Base-by-base conservation (phyloP, 2,888 invertebrate species). In the Synanthedon vespiformis region DNA sequence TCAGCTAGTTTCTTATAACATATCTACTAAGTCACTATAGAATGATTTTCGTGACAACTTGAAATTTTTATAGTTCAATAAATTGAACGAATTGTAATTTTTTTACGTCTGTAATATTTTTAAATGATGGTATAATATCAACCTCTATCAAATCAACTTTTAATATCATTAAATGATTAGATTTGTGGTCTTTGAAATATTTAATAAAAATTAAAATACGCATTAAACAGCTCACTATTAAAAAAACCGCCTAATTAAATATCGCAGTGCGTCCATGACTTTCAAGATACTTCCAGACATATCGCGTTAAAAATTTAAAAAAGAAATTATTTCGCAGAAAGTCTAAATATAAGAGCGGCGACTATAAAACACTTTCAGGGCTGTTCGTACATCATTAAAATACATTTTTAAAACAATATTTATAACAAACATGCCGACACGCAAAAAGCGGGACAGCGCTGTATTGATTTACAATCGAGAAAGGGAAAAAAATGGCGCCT, bases 391-490 rank as follows among this genome's bases (percentile, higher is more conserved):
- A 70, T 81, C 78, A 78, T 81, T 80, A 80, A 78, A 68, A 61
- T 70, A 63, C 64, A 71, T 77, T 76, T 70, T 74, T 70, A 64
- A 48, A 74, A 74, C 70, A 72, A 76, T 77, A 78, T 77, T 67
- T 67, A 60, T 66, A 70, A 72, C 63, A 67, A 60, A 70, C 65
- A 67, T 59, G 60, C 73, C 71, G 75, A 64, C 64, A 63, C 34
- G 10, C 69, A 72, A 70, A 77, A 69, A 74, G 67, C 61, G 68
- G 70, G 70, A 73, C 71, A 67, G 40, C 50, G 13, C 65, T 59
- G 65, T 76, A 77, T 77, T 85, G 82, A 85, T 84, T 83, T 77
- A 79, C 69, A 74, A 72, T 71, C 56, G 57, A 62, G 10, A 63
- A 62, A 68, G 68, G 64, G 64, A 66, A 65, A 54, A 62, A 61